Evolutionary conservation across 2,888 invertebrate species (phyloP), one percentile per base, ranked within the genome.

Genomic region (Thymelicus acteon): DNA sequence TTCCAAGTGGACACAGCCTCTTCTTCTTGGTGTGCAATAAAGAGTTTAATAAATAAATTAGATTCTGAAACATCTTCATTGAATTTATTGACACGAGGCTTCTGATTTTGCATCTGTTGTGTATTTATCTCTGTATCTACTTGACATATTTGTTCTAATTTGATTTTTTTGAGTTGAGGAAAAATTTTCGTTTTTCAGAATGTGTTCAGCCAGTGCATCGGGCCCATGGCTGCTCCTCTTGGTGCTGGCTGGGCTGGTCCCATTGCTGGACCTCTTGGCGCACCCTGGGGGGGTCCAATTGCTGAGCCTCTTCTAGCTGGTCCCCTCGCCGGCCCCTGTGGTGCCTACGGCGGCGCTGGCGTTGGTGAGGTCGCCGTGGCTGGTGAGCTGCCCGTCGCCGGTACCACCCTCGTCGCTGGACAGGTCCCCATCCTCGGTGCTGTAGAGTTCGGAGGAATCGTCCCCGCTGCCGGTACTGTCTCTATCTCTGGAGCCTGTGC

Each of bases 361-460:
- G 65, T 73, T 60, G 82, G 83, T 5, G 75, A 80, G 60, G 74
- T 80, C 48, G 77, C 74, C 3, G 78, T 80, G 10, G 75, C 72
- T 37, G 84, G 82, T 40, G 76, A 81, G 64, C 57, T 84, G 69
- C 76, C 75, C 31, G 80, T 81, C 10, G 72, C 72, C 19, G 84
- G 83, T 44, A 71, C 74, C 65, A 80, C 84, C 15, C 58, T 72
- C n/a, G 76, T 84, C 57, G 74, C 75, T 52, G 84, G 83, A 40
- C 76, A 78, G 57, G 80, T 85, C 12, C 84, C 84, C 7, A 80
- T 83, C 52, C 63, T 79, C 44, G 83, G 83, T 60, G 78, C 77
- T 37, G 82, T 85, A 0, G 57, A 74, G 48, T 83, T 81, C 72
- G 77, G 75, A 60, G 85, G 84, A 7, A 52, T 67, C 10, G 60